Conservation (phyloP, 1,140 invertebrate species). For the Parasteatoda tepidariorum region DNA sequence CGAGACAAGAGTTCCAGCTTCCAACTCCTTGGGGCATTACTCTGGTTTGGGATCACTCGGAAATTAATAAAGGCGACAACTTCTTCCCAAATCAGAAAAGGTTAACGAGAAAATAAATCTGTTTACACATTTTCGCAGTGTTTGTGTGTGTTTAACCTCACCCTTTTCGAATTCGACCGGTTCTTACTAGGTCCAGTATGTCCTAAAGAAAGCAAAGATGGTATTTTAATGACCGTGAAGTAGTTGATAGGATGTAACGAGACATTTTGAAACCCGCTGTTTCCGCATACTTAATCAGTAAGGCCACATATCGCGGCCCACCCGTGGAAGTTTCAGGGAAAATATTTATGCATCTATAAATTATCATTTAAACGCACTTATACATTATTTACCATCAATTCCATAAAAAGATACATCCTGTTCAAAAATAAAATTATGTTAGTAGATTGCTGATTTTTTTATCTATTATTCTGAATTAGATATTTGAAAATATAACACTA, state of each 20-base stretch:
- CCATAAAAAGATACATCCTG: no score
- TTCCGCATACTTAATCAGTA: neutral
- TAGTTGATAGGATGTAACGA: neutral
- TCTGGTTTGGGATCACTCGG: no score
- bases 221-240: neutral
- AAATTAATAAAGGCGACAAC: conserved; percentile 1
- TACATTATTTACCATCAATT: no score
- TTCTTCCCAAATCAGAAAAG: neutral
- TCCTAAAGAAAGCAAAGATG: neutral
- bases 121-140: neutral
- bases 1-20: no score
- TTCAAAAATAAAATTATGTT: no score
- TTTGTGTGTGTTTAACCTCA: conserved; percentile 2
- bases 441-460: no score
- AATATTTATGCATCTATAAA: no score
- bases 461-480: no score
- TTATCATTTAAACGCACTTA: no score
- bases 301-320: neutral
- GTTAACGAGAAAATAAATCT: conserved; percentile 40
- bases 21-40: no score
- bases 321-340: neutral
- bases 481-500: no score
- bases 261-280: neutral
- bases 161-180: neutral
- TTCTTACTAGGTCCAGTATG: neutral